phyloP scores from a whole-genome alignment of 2,113 vertebrate genomes.

The Panthera tigris region DNA sequence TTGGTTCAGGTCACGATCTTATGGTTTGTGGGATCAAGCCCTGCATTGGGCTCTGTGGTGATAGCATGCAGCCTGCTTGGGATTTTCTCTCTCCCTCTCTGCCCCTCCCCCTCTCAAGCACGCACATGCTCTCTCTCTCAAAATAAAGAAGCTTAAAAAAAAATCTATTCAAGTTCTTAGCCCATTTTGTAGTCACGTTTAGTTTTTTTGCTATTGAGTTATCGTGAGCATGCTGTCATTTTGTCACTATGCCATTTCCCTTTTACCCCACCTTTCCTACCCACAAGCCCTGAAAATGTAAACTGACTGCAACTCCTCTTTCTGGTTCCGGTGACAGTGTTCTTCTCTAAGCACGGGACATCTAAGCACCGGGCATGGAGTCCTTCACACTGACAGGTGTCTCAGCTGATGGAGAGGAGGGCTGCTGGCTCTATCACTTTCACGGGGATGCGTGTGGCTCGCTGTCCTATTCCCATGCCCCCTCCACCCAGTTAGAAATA shows the following conservation, averaged over 20 bases:
- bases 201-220: background rate
- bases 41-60: too few species aligned
- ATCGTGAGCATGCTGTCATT: background rate
- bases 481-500: background rate
- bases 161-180: background rate
- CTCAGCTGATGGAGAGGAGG: background rate
- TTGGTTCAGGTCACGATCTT: too few species aligned
- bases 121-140: too few species aligned
- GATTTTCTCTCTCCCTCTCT: too few species aligned
- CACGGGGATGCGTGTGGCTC: fast-evolving
- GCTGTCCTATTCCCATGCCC: background rate
- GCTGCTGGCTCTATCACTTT: background rate
- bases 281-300: background rate
- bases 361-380: background rate
- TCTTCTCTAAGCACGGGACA: background rate
- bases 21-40: too few species aligned
- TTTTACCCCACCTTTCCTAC: background rate
- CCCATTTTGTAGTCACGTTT: background rate
- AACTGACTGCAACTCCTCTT: background rate
- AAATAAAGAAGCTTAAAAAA: background rate
- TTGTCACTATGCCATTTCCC: fast-evolving
- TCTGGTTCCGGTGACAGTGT: background rate
- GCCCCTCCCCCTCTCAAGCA: too few species aligned
- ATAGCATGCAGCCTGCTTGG: too few species aligned
- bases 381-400: background rate